phyloP scores from a whole-genome alignment of 2,888 invertebrate species.

The Polydesmus complanatus region DNA sequence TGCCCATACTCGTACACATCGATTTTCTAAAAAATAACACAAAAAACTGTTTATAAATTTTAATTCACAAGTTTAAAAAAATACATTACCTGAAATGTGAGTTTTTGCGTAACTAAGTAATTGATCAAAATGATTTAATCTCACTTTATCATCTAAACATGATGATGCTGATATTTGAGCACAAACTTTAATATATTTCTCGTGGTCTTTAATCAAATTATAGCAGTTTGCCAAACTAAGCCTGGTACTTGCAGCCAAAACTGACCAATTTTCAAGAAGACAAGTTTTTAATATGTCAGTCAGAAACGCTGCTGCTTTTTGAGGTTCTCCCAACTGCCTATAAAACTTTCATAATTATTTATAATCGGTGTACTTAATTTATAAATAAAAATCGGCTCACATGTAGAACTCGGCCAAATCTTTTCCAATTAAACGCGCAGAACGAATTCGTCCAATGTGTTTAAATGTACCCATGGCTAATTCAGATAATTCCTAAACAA shows the following conservation, averaged over 20 bases:
- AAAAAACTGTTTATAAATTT: neutral
- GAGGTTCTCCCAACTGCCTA: constrained; percentile 41
- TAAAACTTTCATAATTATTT: neutral
- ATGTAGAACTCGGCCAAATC: constrained; percentile 84
- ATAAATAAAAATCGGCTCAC: constrained; percentile 37
- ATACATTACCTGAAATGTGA: neutral
- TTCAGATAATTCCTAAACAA: constrained; percentile 63
- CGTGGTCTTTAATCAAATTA: constrained; percentile 59
- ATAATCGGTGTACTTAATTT: neutral
- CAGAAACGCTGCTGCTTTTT: constrained; percentile 79
- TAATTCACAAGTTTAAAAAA: neutral
- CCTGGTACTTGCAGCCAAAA: constrained; percentile 54
- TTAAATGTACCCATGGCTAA: constrained; percentile 92
- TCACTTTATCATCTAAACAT: constrained; percentile 56
- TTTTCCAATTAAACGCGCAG: constrained; percentile 73
- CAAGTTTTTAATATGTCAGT: constrained; percentile 73
- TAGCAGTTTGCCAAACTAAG: constrained; percentile 73
- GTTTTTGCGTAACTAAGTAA: constrained; percentile 33
- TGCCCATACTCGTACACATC: constrained; percentile 1
- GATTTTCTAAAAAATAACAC: neutral
- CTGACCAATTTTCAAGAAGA: constrained; percentile 73
- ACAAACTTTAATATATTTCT: constrained; percentile 62
- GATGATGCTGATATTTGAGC: constrained; percentile 62
- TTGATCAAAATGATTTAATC: constrained; percentile 66
- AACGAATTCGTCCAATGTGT: constrained; percentile 70